A percentile compares a stretch with the other conserved stretches of the same genome.
phyloP scores from a whole-genome alignment of 2,888 invertebrate species.

The Agrochola litura region DNA sequence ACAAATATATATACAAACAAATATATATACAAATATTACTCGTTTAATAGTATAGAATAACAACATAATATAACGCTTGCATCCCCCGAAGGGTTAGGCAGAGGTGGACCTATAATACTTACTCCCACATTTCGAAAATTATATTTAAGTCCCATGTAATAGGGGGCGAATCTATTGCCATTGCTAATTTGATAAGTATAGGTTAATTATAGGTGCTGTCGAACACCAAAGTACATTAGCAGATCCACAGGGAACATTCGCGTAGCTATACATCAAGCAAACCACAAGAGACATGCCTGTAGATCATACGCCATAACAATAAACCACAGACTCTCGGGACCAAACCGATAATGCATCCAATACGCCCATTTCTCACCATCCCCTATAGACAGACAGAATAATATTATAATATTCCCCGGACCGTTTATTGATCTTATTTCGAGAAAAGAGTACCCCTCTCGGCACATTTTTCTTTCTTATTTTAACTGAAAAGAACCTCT shows the following conservation, averaged over 20 bases:
- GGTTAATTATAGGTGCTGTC: not conserved
- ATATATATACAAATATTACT: no score
- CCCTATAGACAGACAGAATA: conserved; percentile 35
- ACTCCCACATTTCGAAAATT: not conserved
- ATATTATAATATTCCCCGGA: conserved; percentile 48
- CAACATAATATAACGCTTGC: not conserved
- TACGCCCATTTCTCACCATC: conserved; percentile 5
- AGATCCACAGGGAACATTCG: not conserved
- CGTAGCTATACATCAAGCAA: conserved; percentile 18
- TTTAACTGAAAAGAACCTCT: conserved; percentile 44
- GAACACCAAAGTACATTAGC: not conserved
- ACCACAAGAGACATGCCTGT: conserved; percentile 16
- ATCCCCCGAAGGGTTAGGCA: not conserved
- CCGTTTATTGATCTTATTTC: conserved; percentile 59
- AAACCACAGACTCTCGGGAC: conserved; percentile 23
- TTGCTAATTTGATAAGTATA: not conserved
- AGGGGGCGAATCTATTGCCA: not conserved
- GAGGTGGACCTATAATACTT: not conserved
- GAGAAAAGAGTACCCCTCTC: conserved; percentile 21
- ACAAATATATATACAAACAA: no score
- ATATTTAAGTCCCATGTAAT: not conserved
- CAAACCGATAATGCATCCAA: conserved; percentile 38
- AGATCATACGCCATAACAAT: conserved; percentile 21
- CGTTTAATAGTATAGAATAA: no score
- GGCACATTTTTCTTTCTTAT: conserved; percentile 44